Conservation (phyloP, 2,113 vertebrate species). For the Lampris megalopsis region DNA sequence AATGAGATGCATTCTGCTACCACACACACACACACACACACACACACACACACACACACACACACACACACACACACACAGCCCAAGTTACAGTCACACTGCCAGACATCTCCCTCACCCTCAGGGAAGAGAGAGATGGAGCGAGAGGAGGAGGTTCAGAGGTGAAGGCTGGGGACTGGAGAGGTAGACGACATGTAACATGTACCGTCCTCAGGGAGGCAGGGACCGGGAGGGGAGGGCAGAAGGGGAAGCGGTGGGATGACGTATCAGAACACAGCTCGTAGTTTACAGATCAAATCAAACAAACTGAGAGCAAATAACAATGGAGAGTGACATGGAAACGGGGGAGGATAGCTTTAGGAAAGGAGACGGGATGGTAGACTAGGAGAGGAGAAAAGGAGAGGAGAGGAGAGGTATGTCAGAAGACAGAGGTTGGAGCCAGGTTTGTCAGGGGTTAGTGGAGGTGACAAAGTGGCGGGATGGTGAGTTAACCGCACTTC, state of each 20-base stretch:
- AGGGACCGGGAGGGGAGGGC: conserved; percentile 23
- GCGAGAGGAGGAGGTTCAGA: conserved; percentile 43
- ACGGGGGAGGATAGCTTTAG: neutral
- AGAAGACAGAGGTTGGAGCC: conserved; percentile 3
- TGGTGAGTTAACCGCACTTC: conserved; percentile 34
- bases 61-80: conserved; percentile 23
- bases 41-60: conserved; percentile 20
- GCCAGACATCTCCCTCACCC: conserved; percentile 69
- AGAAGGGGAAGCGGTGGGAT: conserved; percentile 10
- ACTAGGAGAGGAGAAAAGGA: conserved; percentile 14
- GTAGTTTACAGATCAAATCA: too few relatives aligned
- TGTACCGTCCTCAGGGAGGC: conserved; percentile 34
- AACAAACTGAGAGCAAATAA: too few relatives aligned
- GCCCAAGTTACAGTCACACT: conserved; percentile 33
- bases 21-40: conserved; percentile 29
- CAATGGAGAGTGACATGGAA: too few relatives aligned
- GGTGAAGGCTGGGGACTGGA: conserved; percentile 19
- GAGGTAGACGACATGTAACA: conserved; percentile 56
- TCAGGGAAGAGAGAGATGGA: conserved; percentile 19
- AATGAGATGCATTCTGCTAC: conserved; percentile 44
- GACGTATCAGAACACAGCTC: neutral
- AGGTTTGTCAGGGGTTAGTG: neutral
- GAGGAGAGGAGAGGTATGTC: neutral
- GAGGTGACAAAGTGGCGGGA: conserved; percentile 1
- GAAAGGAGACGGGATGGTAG: neutral